phyloP scores from a whole-genome alignment of 2,113 vertebrate species.

The Phrynocephalus versicolor region DNA sequence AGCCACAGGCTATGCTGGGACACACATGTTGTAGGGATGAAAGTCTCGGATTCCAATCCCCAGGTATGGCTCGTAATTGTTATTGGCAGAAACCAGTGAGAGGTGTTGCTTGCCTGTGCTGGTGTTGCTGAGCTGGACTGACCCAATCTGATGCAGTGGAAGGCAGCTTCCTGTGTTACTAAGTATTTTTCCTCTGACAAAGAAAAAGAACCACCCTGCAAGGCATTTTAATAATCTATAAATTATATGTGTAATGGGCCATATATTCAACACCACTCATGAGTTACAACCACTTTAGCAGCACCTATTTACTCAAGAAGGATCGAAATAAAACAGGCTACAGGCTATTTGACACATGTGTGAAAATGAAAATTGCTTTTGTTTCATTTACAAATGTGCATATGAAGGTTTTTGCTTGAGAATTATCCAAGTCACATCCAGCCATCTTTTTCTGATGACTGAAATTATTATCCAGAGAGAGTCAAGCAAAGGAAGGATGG shows the following conservation, averaged over 20 bases:
- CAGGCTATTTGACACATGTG: conserved; percentile 34
- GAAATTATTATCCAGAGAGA: conserved; percentile 43
- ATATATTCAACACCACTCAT: conserved; percentile 44
- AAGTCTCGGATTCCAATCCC: neutral
- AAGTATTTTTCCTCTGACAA: conserved; percentile 30
- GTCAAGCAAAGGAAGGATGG: conserved; percentile 32
- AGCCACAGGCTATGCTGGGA: no score
- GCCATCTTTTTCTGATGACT: conserved; percentile 34
- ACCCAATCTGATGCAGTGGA: neutral
- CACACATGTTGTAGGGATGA: neutral
- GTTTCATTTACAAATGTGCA: conserved; percentile 45
- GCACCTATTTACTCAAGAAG: conserved; percentile 31
- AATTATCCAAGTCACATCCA: conserved; percentile 48
- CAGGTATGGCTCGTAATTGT: neutral
- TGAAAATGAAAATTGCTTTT: conserved; percentile 42
- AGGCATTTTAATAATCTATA: conserved; percentile 62
- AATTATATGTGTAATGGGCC: conserved; percentile 61
- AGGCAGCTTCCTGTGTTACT: neutral
- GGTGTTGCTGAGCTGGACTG: neutral
- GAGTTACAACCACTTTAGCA: conserved; percentile 24
- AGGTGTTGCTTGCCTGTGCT: neutral
- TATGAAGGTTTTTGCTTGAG: conserved; percentile 41
- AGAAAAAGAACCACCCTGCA: conserved; percentile 28
- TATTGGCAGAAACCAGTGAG: neutral
- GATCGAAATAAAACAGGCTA: conserved; percentile 47